Conservation (phyloP, 30 jellyfish, hydroid and myxozoan genomes). For the Chrysaora quinquecirrha region DNA sequence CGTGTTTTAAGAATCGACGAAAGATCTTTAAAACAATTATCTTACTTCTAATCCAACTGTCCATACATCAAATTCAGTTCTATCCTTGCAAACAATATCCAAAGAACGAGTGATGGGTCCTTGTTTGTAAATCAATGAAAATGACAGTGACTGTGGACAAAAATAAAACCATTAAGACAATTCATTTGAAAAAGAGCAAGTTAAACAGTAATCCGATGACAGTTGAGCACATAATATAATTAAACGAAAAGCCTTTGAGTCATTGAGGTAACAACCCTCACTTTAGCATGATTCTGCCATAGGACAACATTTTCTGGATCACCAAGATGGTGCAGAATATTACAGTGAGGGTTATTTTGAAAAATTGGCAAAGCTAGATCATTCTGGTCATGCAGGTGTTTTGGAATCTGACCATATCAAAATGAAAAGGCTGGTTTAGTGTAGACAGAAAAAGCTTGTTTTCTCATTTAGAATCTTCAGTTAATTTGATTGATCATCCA, state of each 20-base stretch:
- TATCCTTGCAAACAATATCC: conserved; percentile 92
- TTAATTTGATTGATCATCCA: too few relatives aligned
- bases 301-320: too few relatives aligned
- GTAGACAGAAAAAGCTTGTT: too few relatives aligned
- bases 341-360: too few relatives aligned
- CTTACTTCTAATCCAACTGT: conserved; percentile 93
- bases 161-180: conserved; percentile 6
- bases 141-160: conserved; percentile 84
- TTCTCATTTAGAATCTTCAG: too few relatives aligned
- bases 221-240: neutral
- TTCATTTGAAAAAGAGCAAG: neutral
- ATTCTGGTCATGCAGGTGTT: too few relatives aligned
- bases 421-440: too few relatives aligned
- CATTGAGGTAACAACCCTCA: neutral
- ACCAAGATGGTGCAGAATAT: too few relatives aligned
- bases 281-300: too few relatives aligned
- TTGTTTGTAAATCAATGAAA: conserved; percentile 85
- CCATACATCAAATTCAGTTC: conserved; percentile 94
- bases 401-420: too few relatives aligned
- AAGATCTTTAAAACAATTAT: neutral
- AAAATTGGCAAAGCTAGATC: too few relatives aligned
- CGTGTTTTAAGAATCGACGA: neutral
- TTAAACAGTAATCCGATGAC: too few relatives aligned
- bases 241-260: neutral
- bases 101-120: conserved; percentile 72